Evolutionary conservation across 2,113 vertebrate genomes (phyloP).

Genomic region (Rhea americana): DNA sequence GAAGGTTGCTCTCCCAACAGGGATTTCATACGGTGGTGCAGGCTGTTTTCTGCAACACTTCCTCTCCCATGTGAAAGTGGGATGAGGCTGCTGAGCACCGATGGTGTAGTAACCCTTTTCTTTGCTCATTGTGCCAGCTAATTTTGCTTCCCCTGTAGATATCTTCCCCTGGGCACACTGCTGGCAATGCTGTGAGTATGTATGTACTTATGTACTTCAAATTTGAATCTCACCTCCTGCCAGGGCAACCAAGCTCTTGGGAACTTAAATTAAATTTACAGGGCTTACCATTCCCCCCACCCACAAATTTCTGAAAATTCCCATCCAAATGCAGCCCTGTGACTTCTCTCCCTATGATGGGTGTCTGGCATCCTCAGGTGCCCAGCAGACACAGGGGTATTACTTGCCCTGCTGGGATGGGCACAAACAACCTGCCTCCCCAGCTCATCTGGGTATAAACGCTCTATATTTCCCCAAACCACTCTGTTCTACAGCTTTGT

Average conservation of each 20-base stretch:
- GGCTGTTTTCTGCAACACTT: neutral
- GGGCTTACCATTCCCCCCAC: neutral
- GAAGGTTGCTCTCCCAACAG: too few species aligned
- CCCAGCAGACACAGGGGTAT: neutral
- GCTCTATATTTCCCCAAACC: neutral
- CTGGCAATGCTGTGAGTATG: too few species aligned
- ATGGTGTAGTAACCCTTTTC: too few species aligned
- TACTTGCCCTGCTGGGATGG: too few species aligned
- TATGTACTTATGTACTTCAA: too few species aligned
- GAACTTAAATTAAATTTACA: too few species aligned
- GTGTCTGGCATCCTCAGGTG: neutral
- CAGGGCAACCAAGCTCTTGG: too few species aligned
- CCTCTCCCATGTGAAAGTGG: rapidly evolving
- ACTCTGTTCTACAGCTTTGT: neutral
- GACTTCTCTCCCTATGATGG: neutral
- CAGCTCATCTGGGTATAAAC: neutral
- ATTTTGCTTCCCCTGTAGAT: too few species aligned
- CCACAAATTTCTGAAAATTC: neutral
- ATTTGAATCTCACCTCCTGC: too few species aligned
- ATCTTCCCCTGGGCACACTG: too few species aligned
- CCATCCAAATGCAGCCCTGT: neutral
- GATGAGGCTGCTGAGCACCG: neutral
- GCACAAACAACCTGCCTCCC: neutral
- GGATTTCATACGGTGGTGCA: neutral
- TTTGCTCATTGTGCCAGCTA: too few species aligned